Evolutionary conservation across 2,888 invertebrate genomes (phyloP), one percentile per base, ranked within the genome.

Genomic region (Odiellus spinosus): DNA sequence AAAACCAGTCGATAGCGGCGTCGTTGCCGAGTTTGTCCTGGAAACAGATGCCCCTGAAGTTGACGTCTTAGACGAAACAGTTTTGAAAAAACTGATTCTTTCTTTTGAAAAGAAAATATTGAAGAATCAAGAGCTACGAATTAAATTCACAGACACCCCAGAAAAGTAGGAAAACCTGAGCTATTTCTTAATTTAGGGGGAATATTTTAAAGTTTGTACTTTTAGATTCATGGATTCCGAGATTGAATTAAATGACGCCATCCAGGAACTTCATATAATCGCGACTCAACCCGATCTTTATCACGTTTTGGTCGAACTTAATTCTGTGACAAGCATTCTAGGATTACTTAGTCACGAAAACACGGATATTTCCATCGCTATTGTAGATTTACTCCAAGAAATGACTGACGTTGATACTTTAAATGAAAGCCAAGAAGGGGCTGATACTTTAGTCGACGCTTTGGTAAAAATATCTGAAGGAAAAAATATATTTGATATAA

Each of bases 241-340:
- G 70, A 73, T 96, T 35, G 91, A 93, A 64, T 68, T 93, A 49
- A 85, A 90, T 67, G 83, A 84, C 59, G 78, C 81, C 40, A 71
- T 83, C 45, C 78, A 88, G 72, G 88, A 91, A 63, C 73, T 99
- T 64, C 87, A 96, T 69, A 82, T 81, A 3, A 73, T 98, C 32
- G 88, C 96, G 1, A 95, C 95, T 4, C 87, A 86, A 34, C 95
- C 96, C 0, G 91, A 96, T 64, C 76, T 91, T 49, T 98, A 96
- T 69, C 83, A 86, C 0, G 66, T 88, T 42, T 72, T 96, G 51
- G 87, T 95, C 1, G 86, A 91, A 56, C 69, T 91, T 44, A 82
- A 85, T 60, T 82, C 88, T 44, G 74, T 96, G 34, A 82, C 86
- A 50, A 87, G 88, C 44, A 66, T 98, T n/a, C 67, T 98, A 36